Percentiles rank a stretch among this genome's conserved stretches.
Evolutionary conservation across 2,113 vertebrate genomes (phyloP).

Genomic region (Cichladusa arquata): DNA sequence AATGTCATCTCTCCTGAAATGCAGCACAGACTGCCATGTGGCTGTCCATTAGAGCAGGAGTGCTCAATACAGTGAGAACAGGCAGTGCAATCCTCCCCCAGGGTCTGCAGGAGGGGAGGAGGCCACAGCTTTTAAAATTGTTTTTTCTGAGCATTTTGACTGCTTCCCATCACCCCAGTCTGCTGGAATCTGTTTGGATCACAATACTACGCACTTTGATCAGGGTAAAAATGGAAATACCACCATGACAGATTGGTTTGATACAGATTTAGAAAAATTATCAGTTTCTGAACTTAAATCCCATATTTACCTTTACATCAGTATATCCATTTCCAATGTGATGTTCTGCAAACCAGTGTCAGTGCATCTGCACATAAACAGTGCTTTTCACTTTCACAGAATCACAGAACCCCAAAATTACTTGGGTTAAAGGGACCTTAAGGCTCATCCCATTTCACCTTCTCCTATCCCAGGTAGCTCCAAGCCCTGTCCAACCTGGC

Average conservation of each 20-base stretch:
- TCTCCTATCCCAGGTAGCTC: accelerated
- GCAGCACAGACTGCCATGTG: neutral
- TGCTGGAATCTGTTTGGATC: neutral
- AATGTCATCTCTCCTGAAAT: neutral
- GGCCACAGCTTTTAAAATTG: neutral
- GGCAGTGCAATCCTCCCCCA: neutral
- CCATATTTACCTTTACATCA: neutral
- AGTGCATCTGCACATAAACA: neutral
- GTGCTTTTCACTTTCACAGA: neutral
- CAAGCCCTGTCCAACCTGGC: accelerated
- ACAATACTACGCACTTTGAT: neutral
- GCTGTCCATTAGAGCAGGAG: neutral
- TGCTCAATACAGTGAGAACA: accelerated
- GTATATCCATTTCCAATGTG: neutral
- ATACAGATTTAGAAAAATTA: neutral
- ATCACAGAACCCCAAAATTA: neutral
- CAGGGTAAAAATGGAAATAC: neutral
- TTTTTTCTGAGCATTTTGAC: neutral
- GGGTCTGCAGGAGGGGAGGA: neutral
- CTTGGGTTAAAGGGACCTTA: neutral
- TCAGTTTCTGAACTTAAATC: neutral
- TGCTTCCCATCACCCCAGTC: neutral
- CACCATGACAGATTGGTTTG: neutral
- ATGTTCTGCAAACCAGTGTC: neutral
- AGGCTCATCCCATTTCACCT: neutral